These are phyloP conservation scores for Gouania willdenowi DNA, from an alignment of 2,797 vertebrate species.

Conservation along the genomic window DNA sequence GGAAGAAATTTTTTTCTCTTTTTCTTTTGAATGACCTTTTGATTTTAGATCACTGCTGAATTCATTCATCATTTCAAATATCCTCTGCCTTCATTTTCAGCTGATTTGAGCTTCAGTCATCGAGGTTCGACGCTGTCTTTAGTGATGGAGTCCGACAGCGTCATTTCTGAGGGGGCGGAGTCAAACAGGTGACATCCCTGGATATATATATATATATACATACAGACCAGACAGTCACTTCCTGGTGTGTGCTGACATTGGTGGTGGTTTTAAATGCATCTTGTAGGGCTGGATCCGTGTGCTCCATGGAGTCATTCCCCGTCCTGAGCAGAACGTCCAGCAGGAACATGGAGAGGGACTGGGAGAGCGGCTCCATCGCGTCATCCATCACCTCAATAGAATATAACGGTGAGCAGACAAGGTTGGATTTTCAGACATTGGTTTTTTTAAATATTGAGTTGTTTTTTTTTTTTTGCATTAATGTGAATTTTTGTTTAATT, in stretches of 20 bases:
- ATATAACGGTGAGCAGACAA: constrained; percentile 92
- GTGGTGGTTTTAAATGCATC: background rate
- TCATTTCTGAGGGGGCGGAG: constrained; percentile 84
- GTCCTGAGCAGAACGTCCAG: constrained; percentile 77
- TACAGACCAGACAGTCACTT: too few species aligned
- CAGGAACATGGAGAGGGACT: constrained; percentile 91
- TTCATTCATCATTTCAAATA: too few species aligned
- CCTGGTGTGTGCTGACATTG: too few species aligned
- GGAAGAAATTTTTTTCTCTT: too few species aligned
- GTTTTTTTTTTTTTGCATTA: too few species aligned
- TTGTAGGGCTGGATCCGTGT: constrained; percentile 62
- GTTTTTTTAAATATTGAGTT: too few species aligned
- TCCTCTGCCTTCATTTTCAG: constrained; percentile 52
- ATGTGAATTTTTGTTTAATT: too few species aligned
- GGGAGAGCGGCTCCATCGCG: constrained; percentile 93
- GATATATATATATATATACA: background rate
- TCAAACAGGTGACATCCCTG: constrained; percentile 47
- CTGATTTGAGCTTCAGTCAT: constrained; percentile 84
- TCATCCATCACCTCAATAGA: constrained; percentile 95
- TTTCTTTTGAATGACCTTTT: too few species aligned
- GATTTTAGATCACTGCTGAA: too few species aligned
- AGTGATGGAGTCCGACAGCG: constrained; percentile 87
- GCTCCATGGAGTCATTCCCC: constrained; percentile 87
- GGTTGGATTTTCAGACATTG: too few species aligned
- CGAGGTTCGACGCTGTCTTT: constrained; percentile 93